Conservation (phyloP, 1,140 invertebrate genomes). For the Panagrolaimus sp. region DNA sequence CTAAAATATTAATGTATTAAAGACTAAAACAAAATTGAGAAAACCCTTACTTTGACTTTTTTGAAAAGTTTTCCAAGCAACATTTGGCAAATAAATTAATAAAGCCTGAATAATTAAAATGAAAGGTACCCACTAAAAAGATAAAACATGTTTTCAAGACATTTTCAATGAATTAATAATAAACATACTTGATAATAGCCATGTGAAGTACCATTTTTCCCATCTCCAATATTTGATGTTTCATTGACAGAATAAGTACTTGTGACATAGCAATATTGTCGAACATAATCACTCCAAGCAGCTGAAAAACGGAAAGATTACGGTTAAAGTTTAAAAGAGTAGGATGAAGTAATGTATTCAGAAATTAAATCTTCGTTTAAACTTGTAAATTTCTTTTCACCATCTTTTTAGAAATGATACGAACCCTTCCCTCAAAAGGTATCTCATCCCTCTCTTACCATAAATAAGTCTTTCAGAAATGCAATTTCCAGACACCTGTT, state of each 20-base stretch:
- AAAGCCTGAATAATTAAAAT: not conserved
- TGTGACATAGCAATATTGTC: constrained; percentile 1
- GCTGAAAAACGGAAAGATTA: not conserved
- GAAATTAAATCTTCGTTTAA: too few species aligned
- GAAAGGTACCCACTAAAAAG: constrained; percentile 8
- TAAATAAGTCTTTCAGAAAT: not conserved
- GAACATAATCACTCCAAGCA: not conserved
- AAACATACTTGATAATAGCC: not conserved
- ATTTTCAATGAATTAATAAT: too few species aligned
- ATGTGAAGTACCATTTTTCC: not conserved
- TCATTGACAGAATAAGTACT: constrained; percentile 8
- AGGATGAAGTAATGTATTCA: too few species aligned
- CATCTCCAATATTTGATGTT: not conserved
- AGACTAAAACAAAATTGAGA: too few species aligned
- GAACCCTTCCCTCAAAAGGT: too few species aligned
- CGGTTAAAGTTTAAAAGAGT: too few species aligned
- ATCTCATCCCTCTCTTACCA: too few species aligned
- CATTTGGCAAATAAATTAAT: constrained; percentile 4
- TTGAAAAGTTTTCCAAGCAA: not conserved
- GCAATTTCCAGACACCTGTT: not conserved
- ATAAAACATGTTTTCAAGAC: too few species aligned
- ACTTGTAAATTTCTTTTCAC: too few species aligned
- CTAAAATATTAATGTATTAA: not conserved
- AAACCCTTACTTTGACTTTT: not conserved
- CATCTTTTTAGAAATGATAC: too few species aligned